Evolutionary conservation across 2,113 vertebrate genomes (phyloP).

Genomic region (Hypomesus transpacificus): DNA sequence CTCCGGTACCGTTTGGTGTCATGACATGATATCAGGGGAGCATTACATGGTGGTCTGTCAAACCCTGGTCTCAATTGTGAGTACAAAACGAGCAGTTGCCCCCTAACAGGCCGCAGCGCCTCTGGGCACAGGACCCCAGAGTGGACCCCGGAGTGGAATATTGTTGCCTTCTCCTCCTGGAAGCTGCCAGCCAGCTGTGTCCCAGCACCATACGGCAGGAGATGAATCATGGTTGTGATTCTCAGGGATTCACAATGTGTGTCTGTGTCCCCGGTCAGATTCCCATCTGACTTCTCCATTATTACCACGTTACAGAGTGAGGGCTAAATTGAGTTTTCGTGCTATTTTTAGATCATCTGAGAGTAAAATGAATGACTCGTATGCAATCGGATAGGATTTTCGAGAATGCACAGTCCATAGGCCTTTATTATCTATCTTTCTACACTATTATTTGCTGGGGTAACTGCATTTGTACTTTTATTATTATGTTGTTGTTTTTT

Average conservation of each 20-base stretch:
- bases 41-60: constrained; percentile 5
- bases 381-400: no score
- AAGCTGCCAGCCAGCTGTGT: constrained; percentile 47
- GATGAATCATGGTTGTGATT: constrained; percentile 36
- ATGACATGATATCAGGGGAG: no score
- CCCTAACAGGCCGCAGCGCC: constrained; percentile 22
- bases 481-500: background rate
- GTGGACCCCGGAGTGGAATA: constrained; percentile 29
- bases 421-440: no score
- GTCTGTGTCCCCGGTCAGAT: background rate
- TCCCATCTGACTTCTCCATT: background rate
- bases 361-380: background rate
- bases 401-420: no score
- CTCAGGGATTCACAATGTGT: background rate
- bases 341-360: constrained; percentile 39
- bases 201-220: background rate
- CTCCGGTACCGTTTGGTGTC: no score
- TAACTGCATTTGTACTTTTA: no score
- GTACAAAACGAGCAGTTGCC: constrained; percentile 43
- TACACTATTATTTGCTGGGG: no score
- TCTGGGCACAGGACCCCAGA: constrained; percentile 38
- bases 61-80: constrained; percentile 34
- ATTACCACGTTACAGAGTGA: constrained; percentile 28
- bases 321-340: constrained; percentile 10
- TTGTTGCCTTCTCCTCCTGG: constrained; percentile 12